Conservation (phyloP, 2,113 vertebrate species). For the Tamias sibiricus region DNA sequence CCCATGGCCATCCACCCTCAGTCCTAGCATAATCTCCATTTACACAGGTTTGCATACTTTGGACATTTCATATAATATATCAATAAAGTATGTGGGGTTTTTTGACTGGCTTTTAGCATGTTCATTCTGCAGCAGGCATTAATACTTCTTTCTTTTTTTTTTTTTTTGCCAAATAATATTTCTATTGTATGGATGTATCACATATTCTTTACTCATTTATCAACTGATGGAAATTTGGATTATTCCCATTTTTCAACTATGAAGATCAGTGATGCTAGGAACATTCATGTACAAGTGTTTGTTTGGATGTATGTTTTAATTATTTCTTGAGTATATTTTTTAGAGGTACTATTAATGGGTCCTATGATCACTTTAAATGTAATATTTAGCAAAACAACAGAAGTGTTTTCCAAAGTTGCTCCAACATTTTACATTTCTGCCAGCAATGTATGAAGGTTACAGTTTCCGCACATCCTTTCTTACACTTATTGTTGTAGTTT, state of each 20-base stretch:
- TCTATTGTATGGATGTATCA: not conserved
- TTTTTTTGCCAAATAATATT: not conserved
- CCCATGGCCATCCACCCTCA: rapidly evolving
- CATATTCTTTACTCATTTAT: not conserved
- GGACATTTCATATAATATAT: not conserved
- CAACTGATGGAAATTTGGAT: not conserved
- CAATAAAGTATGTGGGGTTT: not conserved
- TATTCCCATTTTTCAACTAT: not conserved
- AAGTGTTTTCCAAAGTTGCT: not conserved
- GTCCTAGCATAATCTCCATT: not conserved
- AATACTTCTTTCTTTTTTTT: not conserved
- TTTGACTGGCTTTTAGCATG: not conserved
- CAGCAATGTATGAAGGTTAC: not conserved
- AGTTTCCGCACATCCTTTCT: not conserved
- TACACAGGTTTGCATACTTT: not conserved
- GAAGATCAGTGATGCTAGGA: not conserved
- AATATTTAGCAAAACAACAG: not conserved
- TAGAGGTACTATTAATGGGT: not conserved
- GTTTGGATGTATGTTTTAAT: not conserved
- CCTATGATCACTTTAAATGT: not conserved
- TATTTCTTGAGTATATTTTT: not conserved
- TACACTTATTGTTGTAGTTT: not conserved
- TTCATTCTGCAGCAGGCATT: not conserved
- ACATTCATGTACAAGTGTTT: not conserved
- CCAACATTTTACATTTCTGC: not conserved